Conservation (phyloP, 2,888 invertebrate species). For the Drosophila hamatofila region DNA sequence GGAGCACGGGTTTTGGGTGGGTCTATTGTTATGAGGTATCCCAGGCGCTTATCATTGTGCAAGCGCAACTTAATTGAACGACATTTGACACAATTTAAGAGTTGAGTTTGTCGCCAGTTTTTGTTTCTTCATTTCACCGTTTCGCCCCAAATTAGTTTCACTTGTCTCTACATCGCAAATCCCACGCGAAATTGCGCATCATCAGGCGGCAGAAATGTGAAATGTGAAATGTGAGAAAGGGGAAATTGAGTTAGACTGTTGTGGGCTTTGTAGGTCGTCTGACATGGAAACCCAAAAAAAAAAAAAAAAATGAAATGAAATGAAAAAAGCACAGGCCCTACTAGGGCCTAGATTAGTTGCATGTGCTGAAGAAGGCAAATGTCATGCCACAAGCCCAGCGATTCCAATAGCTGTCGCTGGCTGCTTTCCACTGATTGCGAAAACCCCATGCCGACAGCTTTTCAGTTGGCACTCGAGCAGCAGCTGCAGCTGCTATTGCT, state of each 20-base stretch:
- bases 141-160: conserved; percentile 69
- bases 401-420: conserved; percentile 23
- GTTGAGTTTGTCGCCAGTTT: conserved; percentile 55
- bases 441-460: conserved; percentile 64
- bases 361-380: conserved; percentile 61
- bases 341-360: conserved; percentile 43
- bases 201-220: conserved; percentile 22
- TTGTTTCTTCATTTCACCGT: conserved; percentile 25
- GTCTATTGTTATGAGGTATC: conserved; percentile 57
- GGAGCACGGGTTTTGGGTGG: not conserved
- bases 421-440: conserved; percentile 75
- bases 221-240: conserved; percentile 25
- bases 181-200: conserved; percentile 58
- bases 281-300: conserved; percentile 67
- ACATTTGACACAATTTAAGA: conserved; percentile 77
- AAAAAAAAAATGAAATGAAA: too few relatives aligned
- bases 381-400: conserved; percentile 55
- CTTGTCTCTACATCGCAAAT: conserved; percentile 57
- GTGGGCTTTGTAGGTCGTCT: conserved; percentile 45
- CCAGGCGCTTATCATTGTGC: conserved; percentile 66
- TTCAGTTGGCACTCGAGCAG: conserved; percentile 50
- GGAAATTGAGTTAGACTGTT: conserved; percentile 50
- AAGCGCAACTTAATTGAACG: conserved; percentile 76
- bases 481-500: conserved; percentile 31
- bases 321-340: conserved; percentile 25